Base-by-base conservation (phyloP, 2,797 vertebrate genomes). In the Pangasius sanitwongsei region DNA sequence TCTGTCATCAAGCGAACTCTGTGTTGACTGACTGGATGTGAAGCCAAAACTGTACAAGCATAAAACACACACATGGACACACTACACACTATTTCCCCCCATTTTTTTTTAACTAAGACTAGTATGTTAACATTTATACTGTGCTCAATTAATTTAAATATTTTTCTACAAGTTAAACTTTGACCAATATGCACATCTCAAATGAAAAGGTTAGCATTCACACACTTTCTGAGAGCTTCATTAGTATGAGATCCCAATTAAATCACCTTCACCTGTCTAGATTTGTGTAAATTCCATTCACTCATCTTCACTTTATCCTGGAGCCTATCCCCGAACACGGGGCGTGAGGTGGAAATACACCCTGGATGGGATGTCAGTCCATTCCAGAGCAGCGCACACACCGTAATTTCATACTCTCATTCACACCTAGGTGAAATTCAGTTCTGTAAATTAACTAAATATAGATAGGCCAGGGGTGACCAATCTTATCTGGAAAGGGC, bases 1-100 rank as follows among this genome's bases (percentile, higher is more conserved):
- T 74, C 87, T 88, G 81, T 88, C 87, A 84, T 88, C 69, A 72
- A 88, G 87, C n/a, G 7, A 50, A 77, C n/a, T 88, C 44, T 77
- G 83, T 67, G 55, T 41, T 87, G 55, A 83, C 3, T 63, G 87
- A 88, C 81, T 84, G 87, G 4, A 83, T 70, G 4, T 28, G 44
- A 70, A 23, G 50, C 77, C n/a, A 72, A 77, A 63, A 63, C 37
- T 55, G 28, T 78, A 50, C 44, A 50, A 6, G 41, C 25, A 77
- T 9, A 50, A 78, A 28, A 34, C 77, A 80, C 77, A 80, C 31
- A 57, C 78, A 81, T 16, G 23, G 6, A 41, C n/a, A 80, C 77
- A 31, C 11, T 37, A 72, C 11, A 74, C 28, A 16, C 48, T 31
- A 41, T 1, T 0, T 2, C 2, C 3, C 25, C 9, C 23, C 61